Evolutionary conservation across 2,797 vertebrate species (phyloP).

Genomic region (Apodemus agrarius): DNA sequence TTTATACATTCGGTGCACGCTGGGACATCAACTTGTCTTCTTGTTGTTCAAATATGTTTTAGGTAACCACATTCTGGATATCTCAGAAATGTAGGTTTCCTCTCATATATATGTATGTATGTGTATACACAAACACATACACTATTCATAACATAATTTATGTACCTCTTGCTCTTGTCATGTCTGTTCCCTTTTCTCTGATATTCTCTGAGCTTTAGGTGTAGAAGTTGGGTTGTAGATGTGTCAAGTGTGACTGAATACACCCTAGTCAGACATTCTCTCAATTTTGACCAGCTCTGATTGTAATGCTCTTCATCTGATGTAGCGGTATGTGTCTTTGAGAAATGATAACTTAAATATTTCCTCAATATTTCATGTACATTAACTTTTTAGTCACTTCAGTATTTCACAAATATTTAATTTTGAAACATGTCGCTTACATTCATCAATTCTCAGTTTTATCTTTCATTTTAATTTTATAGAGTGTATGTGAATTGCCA

Average conservation of each 20-base stretch:
- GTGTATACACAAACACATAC: too few species aligned
- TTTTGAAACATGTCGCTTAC: constrained; percentile 67
- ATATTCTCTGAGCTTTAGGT: not conserved
- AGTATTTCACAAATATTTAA: constrained; percentile 77
- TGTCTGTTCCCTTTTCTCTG: not conserved
- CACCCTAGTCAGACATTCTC: too few species aligned
- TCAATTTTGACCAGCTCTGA: not conserved
- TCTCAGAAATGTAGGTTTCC: not conserved
- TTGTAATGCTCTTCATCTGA: not conserved
- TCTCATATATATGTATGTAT: not conserved
- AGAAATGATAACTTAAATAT: constrained; percentile 31
- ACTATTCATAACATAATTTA: too few species aligned
- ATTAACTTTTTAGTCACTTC: constrained; percentile 21
- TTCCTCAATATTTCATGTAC: constrained; percentile 59
- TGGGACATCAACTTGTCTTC: not conserved
- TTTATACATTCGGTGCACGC: not conserved
- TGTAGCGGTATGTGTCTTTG: not conserved
- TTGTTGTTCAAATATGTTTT: not conserved
- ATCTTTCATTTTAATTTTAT: not conserved
- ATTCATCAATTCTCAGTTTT: not conserved
- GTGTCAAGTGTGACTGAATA: not conserved
- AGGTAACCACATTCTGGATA: not conserved
- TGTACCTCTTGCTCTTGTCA: not conserved
- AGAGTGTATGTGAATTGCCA: not conserved
- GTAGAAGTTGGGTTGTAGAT: not conserved